Percentiles rank a stretch among this genome's conserved stretches.
phyloP scores from a whole-genome alignment of 30 jellyfish, hydroid and myxozoan genomes.

The Hydra vulgaris region DNA sequence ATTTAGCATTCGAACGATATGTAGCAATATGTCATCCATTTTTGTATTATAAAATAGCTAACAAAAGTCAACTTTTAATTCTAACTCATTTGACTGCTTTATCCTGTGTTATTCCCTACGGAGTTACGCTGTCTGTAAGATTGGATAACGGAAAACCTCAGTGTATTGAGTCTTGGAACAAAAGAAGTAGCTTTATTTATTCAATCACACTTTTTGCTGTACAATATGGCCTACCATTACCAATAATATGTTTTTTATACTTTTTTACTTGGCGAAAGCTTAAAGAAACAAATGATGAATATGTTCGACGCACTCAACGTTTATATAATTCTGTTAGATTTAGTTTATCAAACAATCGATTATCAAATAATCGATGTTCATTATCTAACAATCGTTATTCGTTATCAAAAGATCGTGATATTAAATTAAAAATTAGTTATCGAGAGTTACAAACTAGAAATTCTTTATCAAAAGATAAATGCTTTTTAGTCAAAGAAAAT shows the following conservation, averaged over 20 bases:
- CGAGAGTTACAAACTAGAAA: background rate
- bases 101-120: constrained; percentile 32
- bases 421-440: background rate
- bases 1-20: constrained; percentile 36
- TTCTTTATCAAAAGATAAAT: background rate
- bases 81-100: constrained; percentile 10
- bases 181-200: constrained; percentile 4
- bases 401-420: background rate
- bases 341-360: no score
- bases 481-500: background rate
- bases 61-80: background rate
- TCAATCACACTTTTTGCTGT: constrained; percentile 9
- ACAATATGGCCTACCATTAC: constrained; percentile 31
- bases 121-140: constrained; percentile 5
- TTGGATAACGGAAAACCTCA: background rate
- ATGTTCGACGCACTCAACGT: background rate
- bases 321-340: background rate
- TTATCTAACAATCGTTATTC: background rate
- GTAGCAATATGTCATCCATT: constrained; percentile 46
- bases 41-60: background rate
- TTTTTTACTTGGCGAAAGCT: constrained; percentile 4
- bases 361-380: background rate
- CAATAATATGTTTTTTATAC: constrained; percentile 11
- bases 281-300: background rate
- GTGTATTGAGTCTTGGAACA: constrained; percentile 20